These are phyloP conservation scores for Oscheius myriophilus DNA, from an alignment of 2,888 invertebrate genomes.

Conservation along the genomic window DNA sequence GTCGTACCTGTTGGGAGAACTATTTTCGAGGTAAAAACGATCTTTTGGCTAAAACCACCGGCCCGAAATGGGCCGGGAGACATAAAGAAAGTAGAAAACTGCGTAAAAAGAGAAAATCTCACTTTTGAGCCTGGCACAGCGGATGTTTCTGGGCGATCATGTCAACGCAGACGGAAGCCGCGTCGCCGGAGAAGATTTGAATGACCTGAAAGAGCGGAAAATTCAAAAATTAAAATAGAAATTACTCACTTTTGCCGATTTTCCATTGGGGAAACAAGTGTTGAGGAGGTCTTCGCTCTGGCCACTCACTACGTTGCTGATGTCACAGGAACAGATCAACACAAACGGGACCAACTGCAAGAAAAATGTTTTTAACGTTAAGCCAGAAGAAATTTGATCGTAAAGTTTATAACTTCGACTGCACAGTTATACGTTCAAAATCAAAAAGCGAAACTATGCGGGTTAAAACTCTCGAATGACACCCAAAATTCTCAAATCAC, in stretches of 20 bases:
- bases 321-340: conserved; percentile 39
- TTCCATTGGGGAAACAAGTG: conserved; percentile 51
- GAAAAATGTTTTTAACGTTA: background rate
- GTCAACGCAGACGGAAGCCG: background rate
- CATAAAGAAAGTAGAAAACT: background rate
- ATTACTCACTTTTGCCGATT: conserved; percentile 29
- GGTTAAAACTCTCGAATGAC: no score
- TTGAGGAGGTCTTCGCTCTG: conserved; percentile 44
- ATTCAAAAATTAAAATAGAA: background rate
- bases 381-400: background rate
- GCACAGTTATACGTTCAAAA: background rate
- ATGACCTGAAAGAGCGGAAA: conserved; percentile 2
- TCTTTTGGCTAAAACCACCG: no score
- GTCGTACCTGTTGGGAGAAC: conserved; percentile 12
- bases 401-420: background rate
- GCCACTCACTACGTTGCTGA: conserved; percentile 33
- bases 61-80: no score
- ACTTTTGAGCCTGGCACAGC: conserved; percentile 14
- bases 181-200: conserved; percentile 9
- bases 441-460: no score
- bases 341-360: conserved; percentile 43
- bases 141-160: conserved; percentile 8
- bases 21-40: no score
- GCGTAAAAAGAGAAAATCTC: background rate
- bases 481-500: no score